These are phyloP conservation scores for Thereva unica DNA, from an alignment of 2,888 invertebrate genomes.

Conservation along the genomic window DNA sequence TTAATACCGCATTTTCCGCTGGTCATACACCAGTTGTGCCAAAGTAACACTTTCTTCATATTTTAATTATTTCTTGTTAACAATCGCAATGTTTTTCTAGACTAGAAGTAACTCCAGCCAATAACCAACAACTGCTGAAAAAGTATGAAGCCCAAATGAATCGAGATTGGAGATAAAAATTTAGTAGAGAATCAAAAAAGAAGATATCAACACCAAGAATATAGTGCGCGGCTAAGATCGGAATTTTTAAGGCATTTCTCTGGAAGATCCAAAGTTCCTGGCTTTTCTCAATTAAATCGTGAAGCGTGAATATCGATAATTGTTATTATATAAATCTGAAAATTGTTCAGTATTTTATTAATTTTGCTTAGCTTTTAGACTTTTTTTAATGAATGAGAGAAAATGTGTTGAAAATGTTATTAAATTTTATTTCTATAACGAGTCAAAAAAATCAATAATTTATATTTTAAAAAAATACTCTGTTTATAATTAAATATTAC, in stretches of 20 bases:
- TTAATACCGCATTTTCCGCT: conserved; percentile 3
- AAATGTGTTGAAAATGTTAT: background rate
- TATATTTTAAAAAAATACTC: conserved; percentile 5
- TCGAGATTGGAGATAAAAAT: too few species aligned
- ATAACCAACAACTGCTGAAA: conserved; percentile 43
- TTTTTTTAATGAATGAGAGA: background rate
- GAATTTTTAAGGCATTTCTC: too few species aligned
- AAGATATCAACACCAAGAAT: too few species aligned
- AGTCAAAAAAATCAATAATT: conserved; percentile 1
- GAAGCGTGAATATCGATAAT: too few species aligned
- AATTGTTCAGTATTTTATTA: conserved; percentile 19
- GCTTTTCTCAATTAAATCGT: too few species aligned
- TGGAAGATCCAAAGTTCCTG: too few species aligned
- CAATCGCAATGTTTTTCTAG: conserved; percentile 22
- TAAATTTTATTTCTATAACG: conserved; percentile 16
- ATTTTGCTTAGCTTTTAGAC: conserved; percentile 20
- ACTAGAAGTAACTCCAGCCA: conserved; percentile 44
- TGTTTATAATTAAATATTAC: conserved; percentile 13
- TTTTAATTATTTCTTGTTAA: conserved; percentile 4
- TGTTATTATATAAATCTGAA: too few species aligned
- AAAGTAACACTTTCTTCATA: conserved; percentile 39
- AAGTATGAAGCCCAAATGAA: conserved; percentile 40
- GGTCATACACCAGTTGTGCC: conserved; percentile 42
- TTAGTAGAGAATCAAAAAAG: too few species aligned
- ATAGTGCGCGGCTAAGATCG: too few species aligned